These are phyloP conservation scores for Arrhamphus sclerolepis DNA, from an alignment of 2,797 vertebrate species.

Conservation along the genomic window DNA sequence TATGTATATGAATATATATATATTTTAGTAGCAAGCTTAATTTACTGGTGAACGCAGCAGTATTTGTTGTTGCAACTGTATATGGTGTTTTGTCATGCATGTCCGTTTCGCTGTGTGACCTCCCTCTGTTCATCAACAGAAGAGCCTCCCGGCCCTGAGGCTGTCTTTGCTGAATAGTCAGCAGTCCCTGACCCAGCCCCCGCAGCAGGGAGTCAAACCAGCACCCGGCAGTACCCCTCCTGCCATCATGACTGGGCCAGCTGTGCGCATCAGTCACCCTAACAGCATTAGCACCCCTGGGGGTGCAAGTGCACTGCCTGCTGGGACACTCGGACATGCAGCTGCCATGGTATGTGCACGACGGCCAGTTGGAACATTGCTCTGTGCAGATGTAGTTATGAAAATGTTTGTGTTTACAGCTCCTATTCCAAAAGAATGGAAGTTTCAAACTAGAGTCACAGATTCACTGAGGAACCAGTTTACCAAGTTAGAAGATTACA, in stretches of 20 bases:
- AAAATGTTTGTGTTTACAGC: not conserved
- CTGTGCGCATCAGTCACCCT: slow-evolving; percentile 82
- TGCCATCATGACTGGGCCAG: slow-evolving; percentile 74
- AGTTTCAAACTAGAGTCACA: no score
- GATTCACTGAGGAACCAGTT: no score
- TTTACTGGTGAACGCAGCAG: slow-evolving; percentile 15
- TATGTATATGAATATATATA: no score
- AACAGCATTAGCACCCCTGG: slow-evolving; percentile 81
- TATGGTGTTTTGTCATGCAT: slow-evolving; percentile 18
- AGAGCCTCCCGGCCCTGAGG: slow-evolving; percentile 89
- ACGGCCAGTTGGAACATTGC: not conserved
- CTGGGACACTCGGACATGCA: slow-evolving; percentile 78
- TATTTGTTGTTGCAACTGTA: slow-evolving; percentile 27
- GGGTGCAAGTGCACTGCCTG: slow-evolving; percentile 73
- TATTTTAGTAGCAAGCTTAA: slow-evolving; percentile 11
- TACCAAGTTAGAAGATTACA: not conserved
- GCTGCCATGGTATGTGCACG: slow-evolving; percentile 83
- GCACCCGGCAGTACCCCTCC: slow-evolving; percentile 62
- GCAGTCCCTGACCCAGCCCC: slow-evolving; percentile 81
- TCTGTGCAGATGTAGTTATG: slow-evolving; percentile 1
- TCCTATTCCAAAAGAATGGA: not conserved
- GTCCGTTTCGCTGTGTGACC: slow-evolving; percentile 36
- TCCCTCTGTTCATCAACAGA: slow-evolving; percentile 76
- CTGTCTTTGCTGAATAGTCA: slow-evolving; percentile 88
- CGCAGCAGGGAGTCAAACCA: slow-evolving; percentile 81